Conservation (phyloP, 2,888 invertebrate genomes). For the Cosmopolites sordidus region DNA sequence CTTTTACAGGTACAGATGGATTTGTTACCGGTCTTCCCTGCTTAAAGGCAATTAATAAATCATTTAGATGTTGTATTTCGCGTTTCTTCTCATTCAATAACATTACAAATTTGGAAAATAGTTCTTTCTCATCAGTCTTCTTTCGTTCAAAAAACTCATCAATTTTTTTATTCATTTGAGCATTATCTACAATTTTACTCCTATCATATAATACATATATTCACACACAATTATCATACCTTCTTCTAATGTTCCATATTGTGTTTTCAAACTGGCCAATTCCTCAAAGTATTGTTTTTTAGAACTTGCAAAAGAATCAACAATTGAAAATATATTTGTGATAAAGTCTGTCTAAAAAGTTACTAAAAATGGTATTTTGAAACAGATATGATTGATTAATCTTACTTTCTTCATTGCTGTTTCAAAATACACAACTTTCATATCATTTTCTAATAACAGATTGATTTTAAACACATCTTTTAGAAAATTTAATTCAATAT, state of each 20-base stretch:
- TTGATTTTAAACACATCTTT: slow-evolving; percentile 25
- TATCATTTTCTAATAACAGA: slow-evolving; percentile 22
- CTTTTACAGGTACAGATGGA: slow-evolving; percentile 18
- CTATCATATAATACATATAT: background rate
- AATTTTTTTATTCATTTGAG: slow-evolving; percentile 29
- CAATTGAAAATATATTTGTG: slow-evolving; percentile 17
- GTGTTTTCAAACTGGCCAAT: slow-evolving; percentile 9
- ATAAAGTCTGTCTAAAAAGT: slow-evolving; percentile 24
- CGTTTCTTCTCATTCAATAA: slow-evolving; percentile 44
- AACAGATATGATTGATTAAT: background rate
- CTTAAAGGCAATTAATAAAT: slow-evolving; percentile 38
- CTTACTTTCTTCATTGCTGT: background rate
- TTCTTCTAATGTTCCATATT: slow-evolving; percentile 13
- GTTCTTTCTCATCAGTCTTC: slow-evolving; percentile 35
- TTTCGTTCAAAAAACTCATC: slow-evolving; percentile 34
- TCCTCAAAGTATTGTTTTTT: slow-evolving; percentile 11
- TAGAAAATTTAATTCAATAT: slow-evolving; percentile 26
- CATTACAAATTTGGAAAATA: slow-evolving; percentile 39
- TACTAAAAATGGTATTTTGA: background rate
- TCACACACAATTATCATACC: slow-evolving; percentile 11
- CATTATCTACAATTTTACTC: slow-evolving; percentile 26
- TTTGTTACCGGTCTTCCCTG: slow-evolving; percentile 31
- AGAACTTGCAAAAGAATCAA: slow-evolving; percentile 24
- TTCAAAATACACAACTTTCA: slow-evolving; percentile 30
- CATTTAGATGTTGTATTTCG: slow-evolving; percentile 41